Evolutionary conservation across 2,113 vertebrate species (phyloP), one percentile per base, ranked within the genome.

Genomic region (Neogale vison): DNA sequence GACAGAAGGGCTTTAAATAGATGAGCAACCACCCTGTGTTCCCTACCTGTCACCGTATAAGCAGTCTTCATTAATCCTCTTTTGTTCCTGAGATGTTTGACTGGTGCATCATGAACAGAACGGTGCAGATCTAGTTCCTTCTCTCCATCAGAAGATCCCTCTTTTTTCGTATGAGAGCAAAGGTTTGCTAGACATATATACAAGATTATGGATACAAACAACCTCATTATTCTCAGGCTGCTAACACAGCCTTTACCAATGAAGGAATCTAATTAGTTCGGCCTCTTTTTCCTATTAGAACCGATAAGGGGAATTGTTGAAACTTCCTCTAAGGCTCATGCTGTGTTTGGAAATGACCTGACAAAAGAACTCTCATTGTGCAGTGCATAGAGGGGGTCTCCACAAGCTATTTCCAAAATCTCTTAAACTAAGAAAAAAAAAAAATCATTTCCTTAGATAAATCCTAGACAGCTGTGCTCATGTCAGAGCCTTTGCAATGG

Each of bases 371-470:
- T 59, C 24, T 88, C 39, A 6, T 23, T 76, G 26, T 69, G 87
- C 11, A 79, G 1, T 15, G 47, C 21, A 24, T 34, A 86, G 18
- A 4, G 23, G n/a, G 90, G 61, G 67, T 79, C 26, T 63, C 79
- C 26, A 26, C 94, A 93, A 74, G 21, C 86, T 93, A 11, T 74
- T 96, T 84, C 23, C 34, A 82, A 97, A 90, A 80, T 92, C 36
- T 65, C 61, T 88, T 76, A 61, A 0, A 7, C 39, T 45, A 34
- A 63, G 91, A 89, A 72, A 74, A 79, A 63, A 57, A 69, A 79
- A 61, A 93, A 17, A 52, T 47, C 17, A 69, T 96, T 98, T 96
- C 82, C 83, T 96, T 90, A 76, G 77, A 65, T 83, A 87, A 94
- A 83, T 97, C 4, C 6, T 71, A 55, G 67, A 84, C 88, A 92